These are phyloP conservation scores for Rosalia funebris DNA, from an alignment of 2,888 invertebrate genomes.

Conservation along the genomic window DNA sequence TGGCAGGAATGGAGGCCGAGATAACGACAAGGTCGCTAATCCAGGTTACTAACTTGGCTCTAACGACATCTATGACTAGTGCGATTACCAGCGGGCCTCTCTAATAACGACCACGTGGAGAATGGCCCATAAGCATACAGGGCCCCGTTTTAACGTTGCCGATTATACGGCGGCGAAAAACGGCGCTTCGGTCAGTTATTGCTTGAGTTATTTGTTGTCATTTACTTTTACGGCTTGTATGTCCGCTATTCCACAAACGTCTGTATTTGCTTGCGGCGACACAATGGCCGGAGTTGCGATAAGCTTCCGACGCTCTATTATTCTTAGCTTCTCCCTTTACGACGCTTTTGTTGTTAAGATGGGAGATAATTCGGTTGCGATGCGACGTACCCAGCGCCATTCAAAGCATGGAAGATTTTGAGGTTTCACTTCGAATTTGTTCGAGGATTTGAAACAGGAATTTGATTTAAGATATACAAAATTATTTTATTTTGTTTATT, in stretches of 20 bases:
- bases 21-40: slow-evolving; percentile 64
- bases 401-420: too few species aligned
- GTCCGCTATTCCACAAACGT: slow-evolving; percentile 43
- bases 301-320: slow-evolving; percentile 29
- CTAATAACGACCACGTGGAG: slow-evolving; percentile 35
- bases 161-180: slow-evolving; percentile 32
- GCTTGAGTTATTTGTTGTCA: slow-evolving; percentile 52
- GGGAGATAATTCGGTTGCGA: too few species aligned
- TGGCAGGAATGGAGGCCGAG: slow-evolving; percentile 65
- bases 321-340: slow-evolving; percentile 14
- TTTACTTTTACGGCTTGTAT: slow-evolving; percentile 51
- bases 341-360: too few species aligned
- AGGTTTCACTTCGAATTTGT: too few species aligned
- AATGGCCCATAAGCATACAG: slow-evolving; percentile 13
- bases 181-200: slow-evolving; percentile 44
- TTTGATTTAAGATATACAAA: too few species aligned
- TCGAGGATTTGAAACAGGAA: too few species aligned
- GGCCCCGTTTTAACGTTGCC: slow-evolving; percentile 14
- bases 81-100: slow-evolving; percentile 44
- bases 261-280: slow-evolving; percentile 28
- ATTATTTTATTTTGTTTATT: too few species aligned
- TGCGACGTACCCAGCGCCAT: too few species aligned
- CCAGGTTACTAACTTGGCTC: slow-evolving; percentile 60
- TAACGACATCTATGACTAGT: slow-evolving; percentile 60
- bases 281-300: slow-evolving; percentile 43